Evolutionary conservation across 53 echinoderm and acorn worm species (phyloP), one percentile per base, ranked within the genome.

Genomic region (Patiria pectinifera): DNA sequence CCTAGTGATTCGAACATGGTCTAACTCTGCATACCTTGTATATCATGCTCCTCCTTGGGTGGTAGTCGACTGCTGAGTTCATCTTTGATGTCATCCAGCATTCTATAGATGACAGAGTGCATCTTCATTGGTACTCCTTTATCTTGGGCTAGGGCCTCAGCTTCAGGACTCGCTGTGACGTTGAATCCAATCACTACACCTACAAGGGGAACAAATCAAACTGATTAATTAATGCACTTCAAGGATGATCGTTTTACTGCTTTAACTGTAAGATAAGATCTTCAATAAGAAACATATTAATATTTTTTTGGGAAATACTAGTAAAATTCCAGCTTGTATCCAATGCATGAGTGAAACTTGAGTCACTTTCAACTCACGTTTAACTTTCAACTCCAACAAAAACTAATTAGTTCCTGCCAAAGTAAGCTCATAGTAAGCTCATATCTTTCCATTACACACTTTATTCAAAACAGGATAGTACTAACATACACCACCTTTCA

Each of bases 111-210:
- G 22, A 98, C 93, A 4, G 91, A 82, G 72, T 98, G 99, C 91
- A 94, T 88, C 86, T 96, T 96, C 78, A 98, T 85, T 15, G 95
- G 87, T 1, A 98, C 96, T 25, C 90, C 94, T 46, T 85, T 83
- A 48, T 94, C 94, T 22, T 91, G 24, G 25, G 99, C 94, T 76
- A 95, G 63, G 82, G 91, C 92, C 23, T 92, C 79, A 2, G 96
- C 96, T 59, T 95, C 92, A 13, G 83, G 62, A 14, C 82, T 93
- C 13, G 94, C 95, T 6, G 88, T 76, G 62, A 98, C 96, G 71
- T 98, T 96, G 87, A 98, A 98, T 58, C 95, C 99, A 59, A 97
- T 92, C 46, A 98, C 96, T 53, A 94, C 88, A 70, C 99, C 99
- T 91, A 45, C 23, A 0, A 69, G 35, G 35, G 35, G 35, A 69